These are phyloP conservation scores for Stichopus horrens DNA, from an alignment of 53 echinoderm and acorn worm species.

Conservation along the genomic window DNA sequence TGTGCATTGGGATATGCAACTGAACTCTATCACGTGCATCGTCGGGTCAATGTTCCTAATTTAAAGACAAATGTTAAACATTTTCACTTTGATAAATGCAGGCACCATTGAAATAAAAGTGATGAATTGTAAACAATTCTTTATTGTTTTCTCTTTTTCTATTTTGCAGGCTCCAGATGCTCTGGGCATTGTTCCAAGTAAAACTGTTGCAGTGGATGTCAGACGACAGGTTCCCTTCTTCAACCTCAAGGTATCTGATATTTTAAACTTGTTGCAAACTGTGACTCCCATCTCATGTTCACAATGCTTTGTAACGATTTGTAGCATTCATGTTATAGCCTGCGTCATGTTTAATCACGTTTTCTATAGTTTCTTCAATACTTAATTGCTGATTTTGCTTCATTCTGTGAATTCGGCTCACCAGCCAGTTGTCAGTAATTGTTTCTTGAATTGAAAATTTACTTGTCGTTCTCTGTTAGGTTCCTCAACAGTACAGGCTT, in stretches of 20 bases:
- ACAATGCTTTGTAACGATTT: too few relatives aligned
- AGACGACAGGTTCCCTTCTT: conserved; percentile 80
- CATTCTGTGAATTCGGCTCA: not conserved
- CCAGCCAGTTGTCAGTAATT: not conserved
- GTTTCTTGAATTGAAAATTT: not conserved
- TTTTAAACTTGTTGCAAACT: not conserved
- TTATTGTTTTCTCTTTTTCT: not conserved
- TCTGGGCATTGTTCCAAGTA: conserved; percentile 79
- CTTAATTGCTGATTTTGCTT: too few relatives aligned
- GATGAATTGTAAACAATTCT: not conserved
- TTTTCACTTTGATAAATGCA: too few relatives aligned
- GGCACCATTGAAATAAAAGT: not conserved
- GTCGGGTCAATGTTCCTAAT: too few relatives aligned
- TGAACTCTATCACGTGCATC: too few relatives aligned
- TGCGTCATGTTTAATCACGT: too few relatives aligned
- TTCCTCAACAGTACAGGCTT: conserved; percentile 87
- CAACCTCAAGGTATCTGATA: conserved; percentile 68
- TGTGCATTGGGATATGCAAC: too few relatives aligned
- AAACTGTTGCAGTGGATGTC: conserved; percentile 64
- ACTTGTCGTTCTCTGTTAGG: conserved; percentile 39
- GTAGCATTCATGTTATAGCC: too few relatives aligned
- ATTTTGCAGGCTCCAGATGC: conserved; percentile 80
- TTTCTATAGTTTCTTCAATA: too few relatives aligned
- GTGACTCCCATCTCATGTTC: too few relatives aligned
- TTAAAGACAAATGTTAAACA: too few relatives aligned